Conservation (phyloP, 2,113 vertebrate genomes). For the Isurus oxyrinchus region DNA sequence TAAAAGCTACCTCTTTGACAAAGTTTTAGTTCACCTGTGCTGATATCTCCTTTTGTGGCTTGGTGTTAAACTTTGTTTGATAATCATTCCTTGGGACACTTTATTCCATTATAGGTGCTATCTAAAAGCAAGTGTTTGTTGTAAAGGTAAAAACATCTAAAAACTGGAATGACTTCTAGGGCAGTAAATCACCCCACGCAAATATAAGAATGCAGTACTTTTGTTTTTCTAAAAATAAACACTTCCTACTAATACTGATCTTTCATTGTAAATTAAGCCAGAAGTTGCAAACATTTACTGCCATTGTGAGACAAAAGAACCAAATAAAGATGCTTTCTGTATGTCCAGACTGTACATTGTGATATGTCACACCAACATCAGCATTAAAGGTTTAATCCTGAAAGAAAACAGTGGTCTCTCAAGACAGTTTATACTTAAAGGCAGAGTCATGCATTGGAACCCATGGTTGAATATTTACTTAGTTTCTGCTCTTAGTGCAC, state of each 20-base stretch:
- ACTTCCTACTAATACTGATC: neutral
- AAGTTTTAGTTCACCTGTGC: too few species aligned
- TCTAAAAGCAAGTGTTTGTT: too few species aligned
- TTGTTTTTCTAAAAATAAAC: neutral
- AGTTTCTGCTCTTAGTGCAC: too few species aligned
- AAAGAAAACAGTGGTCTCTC: neutral
- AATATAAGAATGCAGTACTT: neutral
- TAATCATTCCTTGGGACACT: too few species aligned
- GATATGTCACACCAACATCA: neutral
- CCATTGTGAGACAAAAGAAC: neutral
- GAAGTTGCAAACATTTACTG: neutral
- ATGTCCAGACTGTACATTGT: neutral
- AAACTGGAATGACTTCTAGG: neutral
- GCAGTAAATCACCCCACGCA: neutral
- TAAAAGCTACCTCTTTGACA: too few species aligned
- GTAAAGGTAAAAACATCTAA: neutral
- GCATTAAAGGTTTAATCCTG: neutral
- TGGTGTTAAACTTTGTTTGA: too few species aligned
- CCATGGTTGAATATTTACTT: neutral
- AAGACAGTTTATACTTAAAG: neutral
- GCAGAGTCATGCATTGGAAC: neutral
- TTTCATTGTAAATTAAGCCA: neutral
- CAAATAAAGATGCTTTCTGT: neutral
- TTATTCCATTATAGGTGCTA: too few species aligned
- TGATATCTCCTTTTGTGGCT: too few species aligned